Evolutionary conservation across 2,888 invertebrate genomes (phyloP).

Genomic region (Lepidochrysops patricia): DNA sequence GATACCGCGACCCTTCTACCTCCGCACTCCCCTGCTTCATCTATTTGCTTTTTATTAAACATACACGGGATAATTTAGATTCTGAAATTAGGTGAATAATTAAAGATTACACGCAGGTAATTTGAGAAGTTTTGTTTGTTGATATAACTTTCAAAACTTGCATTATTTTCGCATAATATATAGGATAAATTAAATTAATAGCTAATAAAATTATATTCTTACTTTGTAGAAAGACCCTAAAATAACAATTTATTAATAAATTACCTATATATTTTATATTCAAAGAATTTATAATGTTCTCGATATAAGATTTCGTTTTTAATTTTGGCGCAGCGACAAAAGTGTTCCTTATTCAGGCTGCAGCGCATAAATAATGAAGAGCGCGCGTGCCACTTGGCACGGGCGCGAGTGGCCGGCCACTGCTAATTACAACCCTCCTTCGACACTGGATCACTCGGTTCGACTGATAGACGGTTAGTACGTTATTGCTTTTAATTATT

Average conservation of each 20-base stretch:
- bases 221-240: too few species aligned
- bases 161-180: too few species aligned
- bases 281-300: not conserved
- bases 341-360: constrained; percentile 55
- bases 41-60: constrained; percentile 41
- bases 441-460: constrained; percentile 9
- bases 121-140: not conserved
- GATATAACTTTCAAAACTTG: not conserved
- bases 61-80: constrained; percentile 40
- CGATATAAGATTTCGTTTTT: constrained; percentile 28
- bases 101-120: not conserved
- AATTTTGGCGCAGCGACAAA: constrained; percentile 47
- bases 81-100: constrained; percentile 17
- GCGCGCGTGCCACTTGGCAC: constrained; percentile 42
- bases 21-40: constrained; percentile 32
- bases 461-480: not conserved
- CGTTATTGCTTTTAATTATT: not conserved
- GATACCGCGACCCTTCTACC: constrained; percentile 35
- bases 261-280: not conserved
- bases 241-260: too few species aligned
- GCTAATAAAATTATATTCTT: too few species aligned
- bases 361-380: constrained; percentile 65
- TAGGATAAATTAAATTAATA: too few species aligned
- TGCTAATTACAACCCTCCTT: constrained; percentile 47
- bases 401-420: too few species aligned